A percentile compares a stretch with the other conserved stretches of the same genome.
phyloP scores from a whole-genome alignment of 2,113 vertebrate genomes.

The Zosterops hypoxanthus region DNA sequence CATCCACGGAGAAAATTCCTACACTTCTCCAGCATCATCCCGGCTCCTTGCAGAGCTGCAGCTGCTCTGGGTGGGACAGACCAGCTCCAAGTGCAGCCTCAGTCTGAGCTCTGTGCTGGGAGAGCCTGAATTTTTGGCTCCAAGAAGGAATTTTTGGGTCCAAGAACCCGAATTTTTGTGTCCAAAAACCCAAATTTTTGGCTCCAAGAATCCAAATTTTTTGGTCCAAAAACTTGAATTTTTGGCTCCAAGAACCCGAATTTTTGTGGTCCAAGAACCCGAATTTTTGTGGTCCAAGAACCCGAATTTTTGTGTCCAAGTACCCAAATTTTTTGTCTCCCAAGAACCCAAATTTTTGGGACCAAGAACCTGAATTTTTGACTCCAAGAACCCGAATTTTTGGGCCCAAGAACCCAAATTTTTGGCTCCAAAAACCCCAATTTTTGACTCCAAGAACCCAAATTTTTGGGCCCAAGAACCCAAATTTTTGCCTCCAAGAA shows the following conservation, averaged over 20 bases:
- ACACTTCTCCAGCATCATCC: too few species aligned
- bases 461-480: too few species aligned
- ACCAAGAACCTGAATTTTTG: background rate
- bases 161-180: too few species aligned
- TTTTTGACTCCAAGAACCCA: background rate
- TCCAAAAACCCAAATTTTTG: too few species aligned
- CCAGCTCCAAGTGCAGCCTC: background rate
- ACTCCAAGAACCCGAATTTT: background rate
- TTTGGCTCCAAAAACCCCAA: background rate
- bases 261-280: background rate
- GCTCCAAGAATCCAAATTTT: too few species aligned
- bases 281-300: background rate
- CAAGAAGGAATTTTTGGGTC: too few species aligned
- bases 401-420: background rate
- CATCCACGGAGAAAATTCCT: too few species aligned
- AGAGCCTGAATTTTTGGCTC: background rate
- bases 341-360: too few species aligned
- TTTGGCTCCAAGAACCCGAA: background rate
- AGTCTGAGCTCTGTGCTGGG: background rate
- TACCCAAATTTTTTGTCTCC: background rate
- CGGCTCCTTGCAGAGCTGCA: background rate
- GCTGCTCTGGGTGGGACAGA: fast-evolving
- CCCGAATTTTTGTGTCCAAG: background rate
- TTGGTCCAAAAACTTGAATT: too few species aligned
- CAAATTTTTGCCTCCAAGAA: too few species aligned